phyloP scores from a whole-genome alignment of 2,113 vertebrate genomes.

The Mirza zaza region DNA sequence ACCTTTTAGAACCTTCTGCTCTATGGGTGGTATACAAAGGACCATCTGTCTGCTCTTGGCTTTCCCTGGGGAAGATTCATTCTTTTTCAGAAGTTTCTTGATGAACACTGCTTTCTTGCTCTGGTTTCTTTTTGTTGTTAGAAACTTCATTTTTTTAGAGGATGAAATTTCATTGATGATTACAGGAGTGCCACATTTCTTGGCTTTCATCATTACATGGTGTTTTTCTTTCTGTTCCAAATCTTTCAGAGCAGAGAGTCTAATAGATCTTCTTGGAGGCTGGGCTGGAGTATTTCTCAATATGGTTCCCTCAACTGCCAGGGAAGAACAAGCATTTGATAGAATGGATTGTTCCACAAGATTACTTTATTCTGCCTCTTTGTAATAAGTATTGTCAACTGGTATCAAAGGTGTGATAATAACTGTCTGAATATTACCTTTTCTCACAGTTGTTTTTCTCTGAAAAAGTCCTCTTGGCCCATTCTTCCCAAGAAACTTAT shows the following conservation, averaged over 20 bases:
- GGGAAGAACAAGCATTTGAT: constrained; percentile 66
- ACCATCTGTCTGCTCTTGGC: constrained; percentile 45
- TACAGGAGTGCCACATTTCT: not conserved
- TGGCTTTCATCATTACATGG: constrained; percentile 25
- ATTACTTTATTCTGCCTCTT: constrained; percentile 47
- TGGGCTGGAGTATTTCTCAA: constrained; percentile 49
- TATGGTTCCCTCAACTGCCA: constrained; percentile 64
- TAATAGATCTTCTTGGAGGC: constrained; percentile 67
- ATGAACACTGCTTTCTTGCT: constrained; percentile 41
- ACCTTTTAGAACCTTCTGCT: constrained; percentile 80
- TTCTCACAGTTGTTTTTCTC: constrained; percentile 68
- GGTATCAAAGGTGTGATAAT: constrained; percentile 70
- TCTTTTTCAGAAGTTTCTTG: constrained; percentile 49
- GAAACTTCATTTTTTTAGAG: constrained; percentile 82
- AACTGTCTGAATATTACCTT: constrained; percentile 64
- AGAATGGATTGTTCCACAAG: not conserved
- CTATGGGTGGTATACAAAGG: constrained; percentile 69
- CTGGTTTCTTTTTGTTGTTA: constrained; percentile 65
- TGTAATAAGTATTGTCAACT: constrained; percentile 57
- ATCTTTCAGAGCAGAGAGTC: constrained; percentile 47
- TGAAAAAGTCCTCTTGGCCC: constrained; percentile 26
- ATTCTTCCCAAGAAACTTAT: constrained; percentile 74
- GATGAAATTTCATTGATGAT: constrained; percentile 79
- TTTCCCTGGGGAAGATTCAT: constrained; percentile 61
- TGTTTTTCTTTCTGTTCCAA: constrained; percentile 83